Percentiles rank a stretch among this genome's conserved stretches.
These are phyloP conservation scores for Nipponia nippon DNA, from an alignment of 2,113 vertebrate genomes.

Conservation along the genomic window DNA sequence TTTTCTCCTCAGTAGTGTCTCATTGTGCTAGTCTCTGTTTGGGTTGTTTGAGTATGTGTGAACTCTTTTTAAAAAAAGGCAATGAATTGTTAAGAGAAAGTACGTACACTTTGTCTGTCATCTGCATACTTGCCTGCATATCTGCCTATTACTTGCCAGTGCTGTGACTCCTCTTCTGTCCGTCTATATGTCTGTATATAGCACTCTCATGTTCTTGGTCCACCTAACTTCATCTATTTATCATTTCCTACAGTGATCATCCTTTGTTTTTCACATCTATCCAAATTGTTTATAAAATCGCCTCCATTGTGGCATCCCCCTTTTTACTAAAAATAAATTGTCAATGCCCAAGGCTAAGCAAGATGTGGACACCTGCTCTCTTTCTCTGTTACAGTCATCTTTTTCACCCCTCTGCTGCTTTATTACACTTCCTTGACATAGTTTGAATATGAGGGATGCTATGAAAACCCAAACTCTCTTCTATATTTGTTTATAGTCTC, in stretches of 20 bases:
- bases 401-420: neutral
- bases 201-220: neutral
- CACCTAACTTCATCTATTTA: neutral
- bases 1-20: neutral
- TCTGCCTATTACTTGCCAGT: neutral
- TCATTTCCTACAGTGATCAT: neutral
- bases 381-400: neutral
- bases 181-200: neutral
- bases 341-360: neutral
- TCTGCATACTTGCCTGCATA: neutral
- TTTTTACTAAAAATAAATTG: neutral
- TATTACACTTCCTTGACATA: neutral
- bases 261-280: neutral
- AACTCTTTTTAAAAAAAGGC: neutral
- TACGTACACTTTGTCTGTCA: neutral
- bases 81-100: neutral
- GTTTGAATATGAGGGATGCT: neutral
- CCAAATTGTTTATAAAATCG: neutral
- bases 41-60: constrained; percentile 10
- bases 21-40: constrained; percentile 15
- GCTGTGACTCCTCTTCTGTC: neutral
- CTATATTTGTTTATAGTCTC: neutral
- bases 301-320: accelerated
- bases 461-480: neutral
- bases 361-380: accelerated